Base-by-base conservation (phyloP, 2,113 vertebrate genomes). In the Pedetes capensis region DNA sequence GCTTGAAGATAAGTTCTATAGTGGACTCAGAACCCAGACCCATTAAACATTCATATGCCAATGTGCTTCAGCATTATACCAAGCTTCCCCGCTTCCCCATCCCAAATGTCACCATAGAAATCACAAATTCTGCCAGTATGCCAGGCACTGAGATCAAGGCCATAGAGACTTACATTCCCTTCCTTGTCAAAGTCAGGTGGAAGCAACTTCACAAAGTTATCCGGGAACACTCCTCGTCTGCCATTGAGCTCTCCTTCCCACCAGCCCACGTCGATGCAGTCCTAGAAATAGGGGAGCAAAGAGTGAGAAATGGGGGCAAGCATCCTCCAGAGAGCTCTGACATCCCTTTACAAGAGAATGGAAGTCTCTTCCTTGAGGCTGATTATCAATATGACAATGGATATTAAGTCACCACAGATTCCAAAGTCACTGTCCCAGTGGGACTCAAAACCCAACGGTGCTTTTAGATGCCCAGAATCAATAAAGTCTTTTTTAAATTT, bases 171-270 rank as follows among this genome's bases (percentile, higher is more conserved):
- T 98, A 99, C 98, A 93, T 96, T 98, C 87, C 99, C 99, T 98
- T 99, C 99, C 98, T 99, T 99, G 97, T 99, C 99, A 96, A 98
- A 98, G 97, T 99, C 99, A 0, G 99, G 98, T 78, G 99, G 98
- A 44, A 99, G 98, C 93, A 99, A 98, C 98, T 99, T 99, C 94
- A 99, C 99, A 96, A 99, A 99, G 97, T 99, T 99, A 95, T 99
- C 99, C 13, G 99, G 99, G 97, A 99, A 99, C 37, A 99, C 99
- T 37, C 99, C 99, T 96, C 98, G 98, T 95, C 98, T 98, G 89
- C 99, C 99, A 8, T 99, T 99, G 92, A 99, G 97, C 97, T 99
- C 99, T 64, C 99, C 99, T 98, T 99, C 99, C 99, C 99, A 99
- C 99, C 99, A 99, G 82, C 99, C 99, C 2, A 99, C 98, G 51